These are phyloP conservation scores for Drosophila trapezifrons DNA, from an alignment of 1,140 invertebrate genomes.

Conservation along the genomic window DNA sequence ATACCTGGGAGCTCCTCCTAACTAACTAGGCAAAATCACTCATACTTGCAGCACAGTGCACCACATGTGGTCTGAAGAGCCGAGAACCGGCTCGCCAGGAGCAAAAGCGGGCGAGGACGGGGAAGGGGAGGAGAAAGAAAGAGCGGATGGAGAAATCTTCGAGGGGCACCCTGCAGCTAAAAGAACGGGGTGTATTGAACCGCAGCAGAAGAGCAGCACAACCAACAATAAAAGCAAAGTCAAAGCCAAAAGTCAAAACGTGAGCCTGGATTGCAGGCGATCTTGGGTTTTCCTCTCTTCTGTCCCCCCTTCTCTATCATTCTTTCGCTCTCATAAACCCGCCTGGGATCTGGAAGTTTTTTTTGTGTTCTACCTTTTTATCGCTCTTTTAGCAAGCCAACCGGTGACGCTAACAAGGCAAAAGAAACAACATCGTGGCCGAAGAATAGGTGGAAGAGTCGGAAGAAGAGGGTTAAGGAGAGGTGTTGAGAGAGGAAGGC, in stretches of 20 bases:
- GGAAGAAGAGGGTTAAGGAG: slow-evolving; percentile 15
- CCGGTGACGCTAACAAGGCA: slow-evolving; percentile 74
- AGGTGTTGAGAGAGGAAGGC: slow-evolving; percentile 21
- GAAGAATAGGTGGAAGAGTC: slow-evolving; percentile 25
- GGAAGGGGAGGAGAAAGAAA: background rate
- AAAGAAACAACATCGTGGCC: slow-evolving; percentile 24
- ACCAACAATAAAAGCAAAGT: slow-evolving; percentile 38
- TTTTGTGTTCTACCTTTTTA: slow-evolving; percentile 55
- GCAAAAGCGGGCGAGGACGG: background rate
- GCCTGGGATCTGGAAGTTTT: slow-evolving; percentile 49
- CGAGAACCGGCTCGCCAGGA: slow-evolving; percentile 66
- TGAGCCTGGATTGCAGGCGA: slow-evolving; percentile 68
- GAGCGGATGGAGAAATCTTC: slow-evolving; percentile 39
- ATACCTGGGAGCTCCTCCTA: slow-evolving; percentile 51
- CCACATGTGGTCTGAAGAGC: slow-evolving; percentile 68
- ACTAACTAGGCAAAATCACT: slow-evolving; percentile 81
- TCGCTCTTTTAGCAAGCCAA: slow-evolving; percentile 78
- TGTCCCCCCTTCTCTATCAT: background rate
- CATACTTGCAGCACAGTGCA: slow-evolving; percentile 53
- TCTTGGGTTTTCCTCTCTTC: slow-evolving; percentile 11
- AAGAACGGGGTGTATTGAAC: slow-evolving; percentile 73
- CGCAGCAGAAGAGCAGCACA: slow-evolving; percentile 20
- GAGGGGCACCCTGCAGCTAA: slow-evolving; percentile 75
- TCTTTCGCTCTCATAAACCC: slow-evolving; percentile 4
- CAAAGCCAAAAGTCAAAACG: slow-evolving; percentile 81